Conservation (phyloP, 2,113 vertebrate genomes). For the Paradisaea rubra region DNA sequence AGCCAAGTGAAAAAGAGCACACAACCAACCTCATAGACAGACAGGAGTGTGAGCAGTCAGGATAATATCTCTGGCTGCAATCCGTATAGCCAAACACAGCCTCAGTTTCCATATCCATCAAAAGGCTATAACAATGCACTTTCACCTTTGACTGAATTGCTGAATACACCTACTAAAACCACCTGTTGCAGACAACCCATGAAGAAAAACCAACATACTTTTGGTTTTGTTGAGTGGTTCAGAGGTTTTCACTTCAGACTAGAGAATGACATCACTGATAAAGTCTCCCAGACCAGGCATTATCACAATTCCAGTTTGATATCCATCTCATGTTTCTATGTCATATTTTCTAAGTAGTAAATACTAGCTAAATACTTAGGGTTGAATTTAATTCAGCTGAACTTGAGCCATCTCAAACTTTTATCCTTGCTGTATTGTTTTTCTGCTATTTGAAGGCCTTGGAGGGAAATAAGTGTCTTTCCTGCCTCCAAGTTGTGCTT, state of each 20-base stretch:
- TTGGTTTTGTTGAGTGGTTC: background rate
- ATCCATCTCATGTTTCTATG: background rate
- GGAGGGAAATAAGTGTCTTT: background rate
- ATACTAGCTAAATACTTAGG: background rate
- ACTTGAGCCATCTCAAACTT: background rate
- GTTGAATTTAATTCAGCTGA: background rate
- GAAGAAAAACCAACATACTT: background rate
- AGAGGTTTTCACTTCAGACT: background rate
- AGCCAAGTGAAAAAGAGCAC: background rate
- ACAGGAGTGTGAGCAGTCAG: background rate
- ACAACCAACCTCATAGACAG: constrained; percentile 6
- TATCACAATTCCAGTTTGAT: background rate
- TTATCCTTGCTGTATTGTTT: background rate
- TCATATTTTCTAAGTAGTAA: background rate
- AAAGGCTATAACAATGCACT: background rate
- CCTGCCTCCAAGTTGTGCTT: background rate
- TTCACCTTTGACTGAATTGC: background rate
- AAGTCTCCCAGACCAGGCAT: background rate
- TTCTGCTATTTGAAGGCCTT: background rate
- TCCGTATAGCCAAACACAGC: background rate
- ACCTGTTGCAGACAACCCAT: background rate
- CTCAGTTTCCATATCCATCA: background rate
- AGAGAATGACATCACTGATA: background rate
- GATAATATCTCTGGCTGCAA: background rate
- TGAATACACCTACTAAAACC: background rate